A percentile compares a stretch with the other conserved stretches of the same genome.
Conservation (phyloP, 2,888 invertebrate species). For the Sclerodermus sp. region DNA sequence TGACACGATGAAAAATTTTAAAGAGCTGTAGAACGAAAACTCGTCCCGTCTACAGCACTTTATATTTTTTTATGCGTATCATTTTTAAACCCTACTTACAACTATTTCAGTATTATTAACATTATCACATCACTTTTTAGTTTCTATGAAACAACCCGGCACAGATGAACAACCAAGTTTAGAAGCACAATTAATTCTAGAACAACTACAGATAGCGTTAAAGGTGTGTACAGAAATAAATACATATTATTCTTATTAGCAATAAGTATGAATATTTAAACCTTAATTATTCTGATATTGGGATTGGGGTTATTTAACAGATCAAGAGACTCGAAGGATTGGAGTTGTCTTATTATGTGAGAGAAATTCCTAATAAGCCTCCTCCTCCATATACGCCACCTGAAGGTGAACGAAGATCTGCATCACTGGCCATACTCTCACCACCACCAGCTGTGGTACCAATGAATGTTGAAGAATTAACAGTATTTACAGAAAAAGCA, state of each 20-base stretch:
- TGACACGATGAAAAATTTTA: too few species aligned
- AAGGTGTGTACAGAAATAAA: conserved; percentile 63
- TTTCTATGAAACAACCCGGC: conserved; percentile 52
- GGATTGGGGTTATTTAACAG: conserved; percentile 57
- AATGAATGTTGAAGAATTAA: conserved; percentile 58
- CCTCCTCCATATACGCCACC: conserved; percentile 77
- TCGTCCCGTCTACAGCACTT: too few species aligned
- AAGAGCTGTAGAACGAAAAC: too few species aligned
- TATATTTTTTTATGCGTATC: too few species aligned
- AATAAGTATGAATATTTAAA: neutral
- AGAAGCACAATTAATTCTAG: conserved; percentile 66
- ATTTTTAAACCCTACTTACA: too few species aligned
- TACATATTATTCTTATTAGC: too few species aligned
- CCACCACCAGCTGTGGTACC: conserved; percentile 55
- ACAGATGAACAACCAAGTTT: conserved; percentile 31
- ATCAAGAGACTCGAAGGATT: conserved; percentile 65
- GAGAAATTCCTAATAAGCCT: conserved; percentile 75
- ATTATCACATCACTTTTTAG: too few species aligned
- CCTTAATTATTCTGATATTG: neutral
- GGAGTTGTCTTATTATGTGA: conserved; percentile 62
- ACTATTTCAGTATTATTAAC: too few species aligned
- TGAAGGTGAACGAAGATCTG: conserved; percentile 35
- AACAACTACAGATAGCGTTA: conserved; percentile 67
- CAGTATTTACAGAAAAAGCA: conserved; percentile 57
- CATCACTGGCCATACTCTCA: conserved; percentile 47